Percentiles rank a stretch among this genome's conserved stretches.
phyloP scores from a whole-genome alignment of 1,140 invertebrate genomes.

The Bacillus rossius region DNA sequence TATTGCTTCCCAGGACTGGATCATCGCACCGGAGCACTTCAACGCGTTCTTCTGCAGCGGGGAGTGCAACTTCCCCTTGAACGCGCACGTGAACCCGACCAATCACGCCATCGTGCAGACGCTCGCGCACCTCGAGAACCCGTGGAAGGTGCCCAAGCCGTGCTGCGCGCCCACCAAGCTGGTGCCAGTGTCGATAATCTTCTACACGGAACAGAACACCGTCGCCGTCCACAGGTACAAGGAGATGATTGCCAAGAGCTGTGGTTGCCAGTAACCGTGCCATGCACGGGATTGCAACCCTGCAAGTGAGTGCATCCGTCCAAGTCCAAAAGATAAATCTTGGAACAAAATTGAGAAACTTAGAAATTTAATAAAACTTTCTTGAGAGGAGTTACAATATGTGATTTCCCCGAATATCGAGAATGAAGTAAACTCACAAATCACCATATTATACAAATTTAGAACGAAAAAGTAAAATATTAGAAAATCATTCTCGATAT shows the following conservation, averaged over 20 bases:
- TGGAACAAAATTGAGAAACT: too few species aligned
- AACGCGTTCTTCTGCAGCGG: slow-evolving; percentile 92
- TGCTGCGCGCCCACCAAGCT: slow-evolving; percentile 92
- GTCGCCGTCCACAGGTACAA: slow-evolving; percentile 92
- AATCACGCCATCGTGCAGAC: slow-evolving; percentile 96
- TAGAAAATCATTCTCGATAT: too few species aligned
- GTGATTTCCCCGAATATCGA: too few species aligned
- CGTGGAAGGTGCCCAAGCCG: slow-evolving; percentile 67
- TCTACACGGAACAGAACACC: slow-evolving; percentile 82
- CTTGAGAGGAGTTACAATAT: too few species aligned
- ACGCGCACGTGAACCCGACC: slow-evolving; percentile 90
- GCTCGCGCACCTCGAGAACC: slow-evolving; percentile 78
- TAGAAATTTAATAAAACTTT: too few species aligned
- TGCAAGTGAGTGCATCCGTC: too few species aligned
- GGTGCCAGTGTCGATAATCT: slow-evolving; percentile 81
- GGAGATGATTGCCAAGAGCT: slow-evolving; percentile 95
- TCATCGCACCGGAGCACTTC: slow-evolving; percentile 91
- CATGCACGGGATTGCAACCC: too few species aligned
- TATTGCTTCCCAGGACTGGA: slow-evolving; percentile 73
- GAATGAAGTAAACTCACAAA: too few species aligned
- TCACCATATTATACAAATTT: too few species aligned
- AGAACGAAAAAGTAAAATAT: too few species aligned
- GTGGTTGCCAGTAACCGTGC: slow-evolving; percentile 78
- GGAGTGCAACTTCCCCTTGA: slow-evolving; percentile 88
- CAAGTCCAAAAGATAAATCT: too few species aligned